phyloP scores from a whole-genome alignment of 1,140 invertebrate species.

The Hylyphantes graminicola region DNA sequence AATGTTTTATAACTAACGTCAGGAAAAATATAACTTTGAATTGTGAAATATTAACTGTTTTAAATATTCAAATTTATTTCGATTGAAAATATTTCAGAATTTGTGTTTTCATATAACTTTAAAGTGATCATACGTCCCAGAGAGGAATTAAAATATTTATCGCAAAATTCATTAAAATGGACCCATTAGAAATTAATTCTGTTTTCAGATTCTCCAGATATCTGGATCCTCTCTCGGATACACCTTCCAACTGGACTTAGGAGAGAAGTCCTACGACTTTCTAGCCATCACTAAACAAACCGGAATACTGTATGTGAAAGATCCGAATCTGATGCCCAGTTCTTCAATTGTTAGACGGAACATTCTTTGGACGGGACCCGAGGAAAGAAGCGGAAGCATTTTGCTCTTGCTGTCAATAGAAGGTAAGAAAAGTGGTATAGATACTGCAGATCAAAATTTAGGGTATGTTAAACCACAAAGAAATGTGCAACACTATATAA shows the following conservation, averaged over 20 bases:
- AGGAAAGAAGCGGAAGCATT: not conserved
- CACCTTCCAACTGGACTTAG: not conserved
- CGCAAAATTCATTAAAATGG: not conserved
- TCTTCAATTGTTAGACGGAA: not conserved
- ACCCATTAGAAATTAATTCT: not conserved
- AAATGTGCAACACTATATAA: no score
- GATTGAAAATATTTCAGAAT: no score
- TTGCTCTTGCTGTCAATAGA: not conserved
- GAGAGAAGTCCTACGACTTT: not conserved
- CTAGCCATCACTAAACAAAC: slow-evolving; percentile 19
- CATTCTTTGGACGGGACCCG: slow-evolving; percentile 31
- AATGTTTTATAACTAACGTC: no score
- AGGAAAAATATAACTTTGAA: no score
- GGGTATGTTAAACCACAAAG: no score
- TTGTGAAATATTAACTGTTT: no score
- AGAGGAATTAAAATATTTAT: no score
- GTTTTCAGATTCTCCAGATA: slow-evolving; percentile 25
- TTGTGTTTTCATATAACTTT: no score
- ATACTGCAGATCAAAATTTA: no score
- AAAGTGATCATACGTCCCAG: no score
- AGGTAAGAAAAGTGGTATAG: not conserved
- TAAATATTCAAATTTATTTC: no score
- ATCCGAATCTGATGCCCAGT: not conserved
- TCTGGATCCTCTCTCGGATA: not conserved
- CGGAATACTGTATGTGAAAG: slow-evolving; percentile 23